Conservation (phyloP, 2,888 invertebrate genomes). For the Yponomeuta sedellus region DNA sequence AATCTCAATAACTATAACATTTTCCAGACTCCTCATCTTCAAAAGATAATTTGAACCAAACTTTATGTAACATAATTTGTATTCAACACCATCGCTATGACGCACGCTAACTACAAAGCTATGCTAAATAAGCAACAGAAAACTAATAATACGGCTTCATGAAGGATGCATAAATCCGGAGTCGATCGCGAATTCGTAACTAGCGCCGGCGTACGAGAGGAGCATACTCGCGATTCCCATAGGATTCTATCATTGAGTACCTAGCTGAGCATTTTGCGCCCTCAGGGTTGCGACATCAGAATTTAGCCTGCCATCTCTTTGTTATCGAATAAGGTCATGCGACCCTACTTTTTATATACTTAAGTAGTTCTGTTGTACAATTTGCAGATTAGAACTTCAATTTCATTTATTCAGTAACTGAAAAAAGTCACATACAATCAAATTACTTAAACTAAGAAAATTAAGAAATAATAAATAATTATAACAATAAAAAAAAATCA, state of each 20-base stretch:
- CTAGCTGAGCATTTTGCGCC: slow-evolving; percentile 1
- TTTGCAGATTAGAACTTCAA: too few relatives aligned
- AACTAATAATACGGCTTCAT: slow-evolving; percentile 56
- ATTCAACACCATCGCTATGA: background rate
- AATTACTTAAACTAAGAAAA: too few relatives aligned
- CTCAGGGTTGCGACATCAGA: background rate
- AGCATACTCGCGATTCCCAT: background rate
- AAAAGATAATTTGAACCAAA: background rate
- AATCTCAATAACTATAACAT: too few relatives aligned
- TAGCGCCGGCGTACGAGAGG: background rate
- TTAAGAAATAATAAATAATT: too few relatives aligned
- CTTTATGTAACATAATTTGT: background rate
- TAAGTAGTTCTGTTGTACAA: too few relatives aligned
- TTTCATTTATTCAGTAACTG: too few relatives aligned
- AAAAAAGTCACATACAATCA: too few relatives aligned
- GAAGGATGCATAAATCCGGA: slow-evolving; percentile 57
- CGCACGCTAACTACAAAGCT: slow-evolving; percentile 42
- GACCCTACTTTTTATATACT: too few relatives aligned
- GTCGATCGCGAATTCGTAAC: slow-evolving; percentile 21
- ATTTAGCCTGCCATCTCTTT: background rate
- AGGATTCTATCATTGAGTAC: slow-evolving; percentile 7
- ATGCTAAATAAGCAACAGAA: slow-evolving; percentile 46
- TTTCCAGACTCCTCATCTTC: background rate
- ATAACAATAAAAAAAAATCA: too few relatives aligned
- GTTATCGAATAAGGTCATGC: too few relatives aligned